phyloP scores from a whole-genome alignment of 2,888 invertebrate species.

The Buathra laborator region DNA sequence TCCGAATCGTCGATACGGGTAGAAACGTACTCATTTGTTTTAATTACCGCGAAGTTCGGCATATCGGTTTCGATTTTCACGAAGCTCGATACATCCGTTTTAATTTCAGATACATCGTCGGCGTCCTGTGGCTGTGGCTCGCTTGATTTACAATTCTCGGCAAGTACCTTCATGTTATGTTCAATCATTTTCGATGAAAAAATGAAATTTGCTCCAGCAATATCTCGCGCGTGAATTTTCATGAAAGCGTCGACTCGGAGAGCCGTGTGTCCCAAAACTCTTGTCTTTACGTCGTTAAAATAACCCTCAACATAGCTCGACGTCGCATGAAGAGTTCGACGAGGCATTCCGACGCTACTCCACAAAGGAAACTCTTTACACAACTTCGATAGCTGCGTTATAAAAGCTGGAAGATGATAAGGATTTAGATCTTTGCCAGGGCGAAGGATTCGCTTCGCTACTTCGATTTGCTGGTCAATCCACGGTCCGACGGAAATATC shows the following conservation, averaged over 20 bases:
- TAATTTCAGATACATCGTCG: slow-evolving; percentile 1
- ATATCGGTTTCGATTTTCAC: neutral
- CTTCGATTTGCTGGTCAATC: neutral
- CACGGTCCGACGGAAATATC: neutral
- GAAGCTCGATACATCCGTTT: no score
- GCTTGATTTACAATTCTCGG: neutral
- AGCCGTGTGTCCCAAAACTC: neutral
- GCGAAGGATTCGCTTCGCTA: neutral
- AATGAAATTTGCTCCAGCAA: slow-evolving; percentile 7
- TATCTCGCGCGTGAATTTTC: slow-evolving; percentile 1
- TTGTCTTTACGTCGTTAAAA: slow-evolving; percentile 1
- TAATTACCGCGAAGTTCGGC: neutral
- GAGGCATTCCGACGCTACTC: neutral
- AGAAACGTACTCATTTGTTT: neutral
- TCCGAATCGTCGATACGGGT: neutral
- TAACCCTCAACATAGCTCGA: neutral
- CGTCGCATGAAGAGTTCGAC: neutral
- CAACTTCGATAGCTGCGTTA: neutral
- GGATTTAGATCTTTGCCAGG: neutral
- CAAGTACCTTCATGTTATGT: neutral
- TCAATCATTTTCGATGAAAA: slow-evolving; percentile 16
- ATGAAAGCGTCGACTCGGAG: neutral
- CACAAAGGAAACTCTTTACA: slow-evolving; percentile 6
- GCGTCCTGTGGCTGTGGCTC: neutral
- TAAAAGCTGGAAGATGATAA: neutral